Percentiles rank a stretch among this genome's conserved stretches.
phyloP scores from a whole-genome alignment of 2,797 vertebrate genomes.

The Salarias fasciatus region DNA sequence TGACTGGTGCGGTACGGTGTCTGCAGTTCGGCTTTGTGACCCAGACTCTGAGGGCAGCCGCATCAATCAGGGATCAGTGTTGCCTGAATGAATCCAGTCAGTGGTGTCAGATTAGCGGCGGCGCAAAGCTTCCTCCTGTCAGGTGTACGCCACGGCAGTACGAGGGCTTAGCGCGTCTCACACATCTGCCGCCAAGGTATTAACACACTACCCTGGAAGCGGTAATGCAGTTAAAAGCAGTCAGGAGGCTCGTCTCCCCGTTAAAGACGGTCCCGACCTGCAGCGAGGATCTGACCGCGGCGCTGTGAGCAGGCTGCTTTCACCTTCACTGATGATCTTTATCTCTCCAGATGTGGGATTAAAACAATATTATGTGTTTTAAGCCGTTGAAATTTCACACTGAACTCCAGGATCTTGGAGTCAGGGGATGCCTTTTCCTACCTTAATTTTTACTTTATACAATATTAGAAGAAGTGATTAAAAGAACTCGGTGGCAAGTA shows the following conservation, averaged over 20 bases:
- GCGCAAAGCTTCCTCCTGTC: constrained; percentile 25
- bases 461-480: too few relatives aligned
- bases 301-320: constrained; percentile 5
- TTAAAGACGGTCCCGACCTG: neutral
- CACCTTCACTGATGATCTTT: neutral
- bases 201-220: constrained; percentile 43
- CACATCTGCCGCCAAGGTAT: constrained; percentile 28
- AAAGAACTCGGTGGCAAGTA: too few relatives aligned
- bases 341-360: constrained; percentile 1
- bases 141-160: constrained; percentile 11
- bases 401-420: too few relatives aligned
- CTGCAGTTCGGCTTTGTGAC: constrained; percentile 40
- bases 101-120: constrained; percentile 60
- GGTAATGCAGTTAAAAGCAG: constrained; percentile 44
- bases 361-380: neutral
- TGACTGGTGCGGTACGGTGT: constrained; percentile 11
- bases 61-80: constrained; percentile 57
- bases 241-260: constrained; percentile 25
- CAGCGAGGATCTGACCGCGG: neutral
- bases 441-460: too few relatives aligned
- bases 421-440: too few relatives aligned
- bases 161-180: constrained; percentile 32
- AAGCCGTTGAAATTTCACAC: neutral
- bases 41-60: constrained; percentile 37
- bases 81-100: constrained; percentile 54